Evolutionary conservation across 2,888 invertebrate species (phyloP).

Genomic region (Mythimna albipuncta): DNA sequence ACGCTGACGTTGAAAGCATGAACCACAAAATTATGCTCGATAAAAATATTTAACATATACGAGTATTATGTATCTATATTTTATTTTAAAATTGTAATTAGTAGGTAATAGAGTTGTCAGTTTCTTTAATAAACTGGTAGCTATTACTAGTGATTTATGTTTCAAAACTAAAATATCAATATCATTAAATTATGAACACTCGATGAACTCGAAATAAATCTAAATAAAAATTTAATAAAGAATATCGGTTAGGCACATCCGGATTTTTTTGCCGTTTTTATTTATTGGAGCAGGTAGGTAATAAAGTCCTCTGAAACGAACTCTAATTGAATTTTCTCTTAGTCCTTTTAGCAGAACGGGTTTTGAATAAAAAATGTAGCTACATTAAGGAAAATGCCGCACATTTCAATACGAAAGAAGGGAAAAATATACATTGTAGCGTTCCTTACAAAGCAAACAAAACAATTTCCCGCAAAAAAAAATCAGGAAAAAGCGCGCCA

Average conservation of each 20-base stretch:
- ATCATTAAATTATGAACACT: neutral
- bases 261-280: neutral
- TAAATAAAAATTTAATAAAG: neutral
- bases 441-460: slow-evolving; percentile 87
- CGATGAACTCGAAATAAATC: neutral
- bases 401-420: slow-evolving; percentile 71
- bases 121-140: slow-evolving; percentile 8
- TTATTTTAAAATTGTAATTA: neutral
- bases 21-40: neutral
- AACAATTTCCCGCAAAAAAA: slow-evolving; percentile 85
- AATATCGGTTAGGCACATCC: neutral
- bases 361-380: slow-evolving; percentile 38
- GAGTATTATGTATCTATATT: neutral
- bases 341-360: slow-evolving; percentile 1
- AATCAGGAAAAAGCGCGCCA: slow-evolving; percentile 88
- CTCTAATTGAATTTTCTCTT: neutral
- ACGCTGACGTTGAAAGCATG: neutral
- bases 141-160: neutral
- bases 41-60: neutral
- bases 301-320: neutral
- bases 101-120: neutral
- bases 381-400: slow-evolving; percentile 65
- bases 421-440: slow-evolving; percentile 85
- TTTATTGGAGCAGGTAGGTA: neutral
- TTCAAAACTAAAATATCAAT: neutral